A percentile compares a stretch with the other conserved stretches of the same genome.
phyloP scores from a whole-genome alignment of 2,113 vertebrate genomes.

The Cichladusa arquata region DNA sequence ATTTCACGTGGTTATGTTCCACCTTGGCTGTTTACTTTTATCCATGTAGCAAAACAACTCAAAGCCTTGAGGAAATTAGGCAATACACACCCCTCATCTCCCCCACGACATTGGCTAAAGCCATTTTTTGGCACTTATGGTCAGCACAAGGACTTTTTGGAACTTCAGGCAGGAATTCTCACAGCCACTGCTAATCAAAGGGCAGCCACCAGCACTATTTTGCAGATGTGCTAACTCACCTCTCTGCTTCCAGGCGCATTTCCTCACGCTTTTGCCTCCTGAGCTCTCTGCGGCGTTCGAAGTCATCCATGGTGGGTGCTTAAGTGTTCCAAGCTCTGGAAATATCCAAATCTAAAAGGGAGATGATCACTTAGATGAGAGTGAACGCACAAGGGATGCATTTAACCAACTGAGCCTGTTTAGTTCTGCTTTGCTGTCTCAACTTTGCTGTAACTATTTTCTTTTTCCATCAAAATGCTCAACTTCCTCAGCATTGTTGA shows the following conservation, averaged over 20 bases:
- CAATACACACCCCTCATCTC: not conserved
- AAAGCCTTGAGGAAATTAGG: not conserved
- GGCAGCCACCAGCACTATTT: not conserved
- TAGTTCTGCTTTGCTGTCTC: not conserved
- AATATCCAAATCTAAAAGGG: constrained; percentile 37
- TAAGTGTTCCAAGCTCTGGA: constrained; percentile 15
- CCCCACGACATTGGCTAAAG: not conserved
- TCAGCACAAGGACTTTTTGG: not conserved
- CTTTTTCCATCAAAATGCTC: constrained; percentile 36
- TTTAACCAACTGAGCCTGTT: not conserved
- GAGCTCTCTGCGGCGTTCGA: constrained; percentile 94
- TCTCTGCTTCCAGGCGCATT: constrained; percentile 94
- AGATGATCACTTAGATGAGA: not conserved
- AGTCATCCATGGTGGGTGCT: constrained; percentile 88
- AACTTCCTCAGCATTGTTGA: not conserved
- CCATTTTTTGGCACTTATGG: accelerated
- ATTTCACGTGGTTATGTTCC: not conserved
- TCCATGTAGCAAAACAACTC: not conserved
- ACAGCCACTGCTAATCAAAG: not conserved
- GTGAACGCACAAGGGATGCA: not conserved
- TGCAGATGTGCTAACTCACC: constrained; percentile 71
- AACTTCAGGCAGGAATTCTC: not conserved
- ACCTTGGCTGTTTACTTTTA: not conserved
- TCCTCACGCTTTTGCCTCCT: constrained; percentile 98
- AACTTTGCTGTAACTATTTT: not conserved